Percentiles rank a stretch among this genome's conserved stretches.
Evolutionary conservation across 2,888 invertebrate species (phyloP).

Genomic region (Ophraella communa): DNA sequence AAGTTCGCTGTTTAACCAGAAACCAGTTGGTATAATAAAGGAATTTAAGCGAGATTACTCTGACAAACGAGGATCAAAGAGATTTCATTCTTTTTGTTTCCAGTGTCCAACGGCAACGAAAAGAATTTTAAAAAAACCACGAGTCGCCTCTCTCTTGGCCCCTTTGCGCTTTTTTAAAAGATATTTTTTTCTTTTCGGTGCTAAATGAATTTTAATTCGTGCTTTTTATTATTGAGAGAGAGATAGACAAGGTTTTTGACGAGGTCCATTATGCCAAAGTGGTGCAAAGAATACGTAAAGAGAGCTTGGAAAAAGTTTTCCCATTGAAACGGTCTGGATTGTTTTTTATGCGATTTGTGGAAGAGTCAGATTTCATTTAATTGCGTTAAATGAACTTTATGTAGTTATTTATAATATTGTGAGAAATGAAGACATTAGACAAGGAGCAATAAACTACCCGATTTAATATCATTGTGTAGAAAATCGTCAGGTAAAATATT

Average conservation of each 20-base stretch:
- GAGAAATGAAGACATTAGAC: too few relatives aligned
- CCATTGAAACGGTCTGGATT: constrained; percentile 20
- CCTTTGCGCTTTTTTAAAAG: constrained; percentile 40
- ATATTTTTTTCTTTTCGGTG: constrained; percentile 42
- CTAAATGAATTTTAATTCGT: constrained; percentile 47
- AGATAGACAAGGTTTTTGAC: constrained; percentile 34
- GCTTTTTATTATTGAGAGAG: constrained; percentile 41
- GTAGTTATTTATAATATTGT: too few relatives aligned
- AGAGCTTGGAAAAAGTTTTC: constrained; percentile 26
- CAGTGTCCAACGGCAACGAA: constrained; percentile 31
- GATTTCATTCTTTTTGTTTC: constrained; percentile 34
- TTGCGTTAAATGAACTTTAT: background rate
- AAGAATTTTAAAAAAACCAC: constrained; percentile 26
- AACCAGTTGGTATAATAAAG: constrained; percentile 6
- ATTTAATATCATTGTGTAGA: too few relatives aligned
- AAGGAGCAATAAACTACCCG: too few relatives aligned
- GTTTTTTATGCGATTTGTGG: constrained; percentile 25
- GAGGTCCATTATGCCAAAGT: constrained; percentile 32
- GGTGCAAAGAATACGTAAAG: constrained; percentile 27
- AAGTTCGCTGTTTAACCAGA: too few relatives aligned
- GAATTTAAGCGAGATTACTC: constrained; percentile 24
- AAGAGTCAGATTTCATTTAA: constrained; percentile 11
- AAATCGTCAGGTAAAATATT: too few relatives aligned
- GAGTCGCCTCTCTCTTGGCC: too few relatives aligned
- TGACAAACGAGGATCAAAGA: constrained; percentile 46